A percentile compares a stretch with the other conserved stretches of the same genome.
These are phyloP conservation scores for Sterrhoptilus dennistouni DNA, from an alignment of 2,113 vertebrate genomes.

Conservation along the genomic window DNA sequence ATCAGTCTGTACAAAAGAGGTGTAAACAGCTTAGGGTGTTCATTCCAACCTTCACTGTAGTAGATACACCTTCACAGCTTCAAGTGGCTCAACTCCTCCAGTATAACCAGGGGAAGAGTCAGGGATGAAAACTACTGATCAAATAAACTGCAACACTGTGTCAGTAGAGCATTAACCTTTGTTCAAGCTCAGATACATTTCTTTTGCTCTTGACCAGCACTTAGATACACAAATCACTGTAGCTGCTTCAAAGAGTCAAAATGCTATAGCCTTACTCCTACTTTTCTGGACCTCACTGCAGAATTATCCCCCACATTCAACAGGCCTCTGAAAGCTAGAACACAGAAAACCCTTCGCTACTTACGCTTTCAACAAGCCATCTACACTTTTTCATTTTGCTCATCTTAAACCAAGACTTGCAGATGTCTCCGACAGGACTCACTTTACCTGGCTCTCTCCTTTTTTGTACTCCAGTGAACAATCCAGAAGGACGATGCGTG, in stretches of 20 bases:
- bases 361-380: background rate
- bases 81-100: background rate
- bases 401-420: fast-evolving
- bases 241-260: background rate
- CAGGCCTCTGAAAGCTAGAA: background rate
- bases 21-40: background rate
- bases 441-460: slow-evolving; percentile 92
- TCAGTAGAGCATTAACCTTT: background rate
- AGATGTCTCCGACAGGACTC: fast-evolving
- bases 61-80: background rate
- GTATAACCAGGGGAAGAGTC: background rate
- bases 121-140: background rate
- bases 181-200: background rate
- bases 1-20: slow-evolving; percentile 80
- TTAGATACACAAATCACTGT: background rate
- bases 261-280: background rate
- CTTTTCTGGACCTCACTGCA: background rate
- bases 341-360: background rate
- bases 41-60: background rate
- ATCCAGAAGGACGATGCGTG: slow-evolving; percentile 90
- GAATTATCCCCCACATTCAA: background rate
- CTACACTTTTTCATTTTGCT: background rate
- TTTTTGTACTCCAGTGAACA: slow-evolving; percentile 97
- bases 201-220: background rate
- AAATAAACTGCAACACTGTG: fast-evolving